A percentile compares a stretch with the other conserved stretches of the same genome.
Conservation (phyloP, 2,888 invertebrate species). For the Steromphala cineraria region DNA sequence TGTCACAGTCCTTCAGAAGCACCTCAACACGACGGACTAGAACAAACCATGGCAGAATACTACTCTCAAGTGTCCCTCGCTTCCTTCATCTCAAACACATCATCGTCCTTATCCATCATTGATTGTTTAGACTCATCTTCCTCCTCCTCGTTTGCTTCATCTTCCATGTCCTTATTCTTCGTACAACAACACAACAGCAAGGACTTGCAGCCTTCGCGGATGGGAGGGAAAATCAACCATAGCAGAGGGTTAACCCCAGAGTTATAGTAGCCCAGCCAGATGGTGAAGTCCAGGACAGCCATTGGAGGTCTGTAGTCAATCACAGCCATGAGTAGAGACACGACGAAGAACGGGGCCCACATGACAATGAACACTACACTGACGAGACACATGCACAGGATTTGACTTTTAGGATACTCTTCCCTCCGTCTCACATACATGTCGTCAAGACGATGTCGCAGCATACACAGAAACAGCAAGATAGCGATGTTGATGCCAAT, state of each 20-base stretch:
- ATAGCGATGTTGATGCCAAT: constrained; percentile 22
- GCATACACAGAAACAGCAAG: constrained; percentile 11
- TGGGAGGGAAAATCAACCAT: constrained; percentile 33
- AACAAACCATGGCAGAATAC: no score
- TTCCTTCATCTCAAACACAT: neutral
- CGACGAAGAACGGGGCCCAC: constrained; percentile 24
- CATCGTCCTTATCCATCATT: neutral
- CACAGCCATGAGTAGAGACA: neutral
- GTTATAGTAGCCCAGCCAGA: constrained; percentile 17
- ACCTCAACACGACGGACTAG: no score
- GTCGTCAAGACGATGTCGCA: neutral
- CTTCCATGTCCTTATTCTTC: neutral
- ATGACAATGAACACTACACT: constrained; percentile 19
- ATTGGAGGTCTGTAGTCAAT: neutral
- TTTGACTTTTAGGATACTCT: constrained; percentile 4
- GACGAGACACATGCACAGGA: constrained; percentile 10
- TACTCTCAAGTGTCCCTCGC: neutral
- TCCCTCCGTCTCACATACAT: neutral
- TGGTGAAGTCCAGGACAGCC: neutral
- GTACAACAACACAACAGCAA: constrained; percentile 24
- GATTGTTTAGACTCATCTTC: neutral
- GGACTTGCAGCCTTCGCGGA: constrained; percentile 24
- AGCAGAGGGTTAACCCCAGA: constrained; percentile 33
- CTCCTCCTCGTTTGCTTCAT: neutral
- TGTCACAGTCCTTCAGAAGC: no score